These are phyloP conservation scores for Sternarchorhynchus goeldii DNA, from an alignment of 2,797 vertebrate species.

Conservation along the genomic window DNA sequence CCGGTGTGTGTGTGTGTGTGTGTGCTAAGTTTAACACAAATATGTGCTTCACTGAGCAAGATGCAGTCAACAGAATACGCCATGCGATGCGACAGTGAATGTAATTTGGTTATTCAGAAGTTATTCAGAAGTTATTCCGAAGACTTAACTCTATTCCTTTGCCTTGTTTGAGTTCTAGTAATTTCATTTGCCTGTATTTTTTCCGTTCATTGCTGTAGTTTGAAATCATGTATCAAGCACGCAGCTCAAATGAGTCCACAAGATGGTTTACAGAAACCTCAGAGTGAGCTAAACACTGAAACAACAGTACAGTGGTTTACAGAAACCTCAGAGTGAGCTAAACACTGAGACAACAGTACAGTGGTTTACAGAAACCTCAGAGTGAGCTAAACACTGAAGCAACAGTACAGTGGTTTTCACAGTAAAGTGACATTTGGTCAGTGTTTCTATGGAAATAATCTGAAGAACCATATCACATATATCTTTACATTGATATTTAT, in stretches of 20 bases:
- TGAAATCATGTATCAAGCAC: neutral
- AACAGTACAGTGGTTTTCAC: neutral
- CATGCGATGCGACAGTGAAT: neutral
- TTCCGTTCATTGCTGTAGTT: constrained; percentile 1
- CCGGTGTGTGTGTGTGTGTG: constrained; percentile 8
- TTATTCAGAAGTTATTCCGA: neutral
- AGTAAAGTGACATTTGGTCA: neutral
- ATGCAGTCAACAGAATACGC: constrained; percentile 1
- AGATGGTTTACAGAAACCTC: neutral
- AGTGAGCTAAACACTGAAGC: neutral
- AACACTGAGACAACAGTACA: too few species aligned
- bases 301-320: too few species aligned
- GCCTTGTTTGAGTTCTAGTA: neutral
- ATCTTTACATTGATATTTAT: too few species aligned
- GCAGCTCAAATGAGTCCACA: neutral
- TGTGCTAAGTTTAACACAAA: constrained; percentile 19
- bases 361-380: too few species aligned
- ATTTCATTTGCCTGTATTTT: neutral
- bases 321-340: too few species aligned
- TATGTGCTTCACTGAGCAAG: constrained; percentile 2
- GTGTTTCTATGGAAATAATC: neutral
- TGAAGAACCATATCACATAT: neutral
- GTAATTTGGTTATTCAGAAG: neutral
- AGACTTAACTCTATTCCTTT: neutral
- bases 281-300: too few species aligned